Conservation (phyloP, 2,888 invertebrate genomes). For the Caenorhabditis sinica region DNA sequence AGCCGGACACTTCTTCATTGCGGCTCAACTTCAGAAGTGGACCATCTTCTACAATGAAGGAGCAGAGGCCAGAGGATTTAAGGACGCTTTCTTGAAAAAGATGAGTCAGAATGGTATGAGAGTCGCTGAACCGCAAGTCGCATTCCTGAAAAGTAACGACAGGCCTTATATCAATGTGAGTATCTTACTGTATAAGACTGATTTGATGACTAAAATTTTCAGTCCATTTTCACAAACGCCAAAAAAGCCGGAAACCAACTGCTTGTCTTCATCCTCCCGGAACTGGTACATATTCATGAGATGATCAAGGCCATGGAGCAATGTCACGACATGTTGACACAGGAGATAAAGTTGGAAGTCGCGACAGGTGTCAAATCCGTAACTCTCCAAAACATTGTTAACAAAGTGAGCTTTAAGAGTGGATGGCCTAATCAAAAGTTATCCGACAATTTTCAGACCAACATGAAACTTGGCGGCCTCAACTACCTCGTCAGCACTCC, state of each 20-base stretch:
- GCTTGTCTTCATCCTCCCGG: no score
- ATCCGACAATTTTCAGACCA: constrained; percentile 27
- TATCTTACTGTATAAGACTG: no score
- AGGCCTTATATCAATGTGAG: no score
- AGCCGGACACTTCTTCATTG: background rate
- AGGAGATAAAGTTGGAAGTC: constrained; percentile 28
- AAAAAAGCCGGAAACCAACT: no score
- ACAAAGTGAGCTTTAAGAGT: constrained; percentile 8
- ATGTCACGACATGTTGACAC: constrained; percentile 45
- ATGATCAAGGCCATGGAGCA: constrained; percentile 29
- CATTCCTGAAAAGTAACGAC: no score
- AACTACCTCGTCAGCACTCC: constrained; percentile 19
- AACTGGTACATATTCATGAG: no score
- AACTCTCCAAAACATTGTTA: constrained; percentile 46
- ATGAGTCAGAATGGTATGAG: no score
- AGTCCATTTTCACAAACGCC: no score
- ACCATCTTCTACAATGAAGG: constrained; percentile 9
- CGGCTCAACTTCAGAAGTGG: constrained; percentile 13
- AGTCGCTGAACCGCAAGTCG: no score
- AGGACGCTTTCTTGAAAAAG: no score
- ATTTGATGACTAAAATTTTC: no score
- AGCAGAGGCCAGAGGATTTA: background rate
- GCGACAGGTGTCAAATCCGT: background rate
- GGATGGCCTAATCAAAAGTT: background rate
- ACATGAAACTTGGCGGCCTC: constrained; percentile 59